Base-by-base conservation (phyloP, 2,113 vertebrate species). In the Vombatus ursinus region DNA sequence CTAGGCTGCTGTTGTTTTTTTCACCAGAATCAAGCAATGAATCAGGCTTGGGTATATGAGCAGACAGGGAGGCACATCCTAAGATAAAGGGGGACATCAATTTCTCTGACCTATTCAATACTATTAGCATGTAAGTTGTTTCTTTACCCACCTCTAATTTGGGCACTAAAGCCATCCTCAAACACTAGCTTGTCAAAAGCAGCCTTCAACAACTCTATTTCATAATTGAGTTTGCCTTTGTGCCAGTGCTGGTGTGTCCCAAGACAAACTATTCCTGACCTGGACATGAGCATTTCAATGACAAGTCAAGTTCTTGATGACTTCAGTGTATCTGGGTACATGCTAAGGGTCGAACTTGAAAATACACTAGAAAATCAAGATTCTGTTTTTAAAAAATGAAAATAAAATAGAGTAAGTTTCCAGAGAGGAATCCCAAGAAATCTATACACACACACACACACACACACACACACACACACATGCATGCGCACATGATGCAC, bases 381-480 rank as follows among this genome's bases (percentile, higher is more conserved):
- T 47, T 77, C 52, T 52, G 37, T 3, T 96, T 92, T 94, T 89
- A 90, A 12, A 50, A 37, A 77, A 44, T 44, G 52, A 84, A 84
- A 84, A 44, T 44, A 92, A 97, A 94, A 50, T 8, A 53, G 94
- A 94, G 11, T 54, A 37, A 4, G 19, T 19, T 91, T 48, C 3
- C 68, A 93, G 23, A 31, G 57, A 89, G 95, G 96, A 93, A 50
- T 91, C 22, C 23, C 52, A 94, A 77, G 90, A 94, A 96, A 93
- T 84, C 19, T 8, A 22, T n/a, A 44, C 1, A 22, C 5, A 44
- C 68, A 44, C 37, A 44, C 37, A 19, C 37, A 22, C 68, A 77
- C 16, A 22, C 37, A n/a, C 16, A 77, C 16, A n/a, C 68, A 77
- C 68, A n/a, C 61, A n/a, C 12, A n/a, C 61, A 77, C 61, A 77